These are phyloP conservation scores for Shargacucullia verbasci DNA, from an alignment of 2,888 invertebrate genomes.

Conservation along the genomic window DNA sequence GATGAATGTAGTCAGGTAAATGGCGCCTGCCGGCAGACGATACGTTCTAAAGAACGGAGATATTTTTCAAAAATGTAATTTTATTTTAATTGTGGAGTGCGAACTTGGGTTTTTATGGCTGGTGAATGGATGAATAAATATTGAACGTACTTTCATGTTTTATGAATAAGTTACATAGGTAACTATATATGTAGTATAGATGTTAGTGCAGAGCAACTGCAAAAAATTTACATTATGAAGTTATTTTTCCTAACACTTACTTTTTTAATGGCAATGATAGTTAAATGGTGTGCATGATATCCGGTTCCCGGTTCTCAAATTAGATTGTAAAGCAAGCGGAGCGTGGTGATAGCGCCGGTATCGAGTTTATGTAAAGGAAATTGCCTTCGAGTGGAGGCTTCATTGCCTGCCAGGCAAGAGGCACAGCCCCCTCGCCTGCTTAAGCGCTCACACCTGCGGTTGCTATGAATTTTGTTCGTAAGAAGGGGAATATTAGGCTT, in stretches of 20 bases:
- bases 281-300: conserved; percentile 43
- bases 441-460: conserved; percentile 62
- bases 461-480: conserved; percentile 41
- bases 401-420: conserved; percentile 53
- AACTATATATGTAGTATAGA: too few relatives aligned
- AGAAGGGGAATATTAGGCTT: conserved; percentile 33
- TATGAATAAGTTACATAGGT: too few relatives aligned
- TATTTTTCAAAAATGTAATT: conserved; percentile 61
- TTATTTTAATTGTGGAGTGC: conserved; percentile 1
- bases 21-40: conserved; percentile 55
- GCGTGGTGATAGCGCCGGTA: conserved; percentile 59
- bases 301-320: conserved; percentile 62
- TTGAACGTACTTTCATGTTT: neutral
- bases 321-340: conserved; percentile 62
- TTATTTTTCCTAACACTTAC: too few relatives aligned
- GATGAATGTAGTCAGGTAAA: conserved; percentile 65
- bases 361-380: conserved; percentile 62
- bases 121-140: conserved; percentile 3
- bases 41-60: conserved; percentile 50
- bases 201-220: too few relatives aligned
- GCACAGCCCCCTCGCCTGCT: conserved; percentile 37
- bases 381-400: conserved; percentile 58
- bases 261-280: neutral
- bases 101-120: conserved; percentile 28
- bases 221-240: too few relatives aligned